Percentiles rank a stretch among this genome's conserved stretches.
Conservation (phyloP, 2,888 invertebrate species). For the Podabrus alpinus region DNA sequence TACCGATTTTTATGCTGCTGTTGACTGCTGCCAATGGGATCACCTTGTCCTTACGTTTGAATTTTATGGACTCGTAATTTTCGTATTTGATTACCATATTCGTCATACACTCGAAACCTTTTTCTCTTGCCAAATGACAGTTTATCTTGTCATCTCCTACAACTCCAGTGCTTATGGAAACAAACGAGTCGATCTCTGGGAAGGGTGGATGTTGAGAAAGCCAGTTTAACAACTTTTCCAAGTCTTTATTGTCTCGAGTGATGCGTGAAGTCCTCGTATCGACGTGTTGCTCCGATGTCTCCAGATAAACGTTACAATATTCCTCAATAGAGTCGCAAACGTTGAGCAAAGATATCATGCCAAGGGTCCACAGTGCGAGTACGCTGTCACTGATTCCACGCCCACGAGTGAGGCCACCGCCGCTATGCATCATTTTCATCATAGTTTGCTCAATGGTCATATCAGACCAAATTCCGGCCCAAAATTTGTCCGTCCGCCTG, state of each 20-base stretch:
- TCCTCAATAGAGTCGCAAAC: constrained; percentile 34
- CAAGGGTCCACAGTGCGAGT: constrained; percentile 33
- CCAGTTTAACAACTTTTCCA: constrained; percentile 35
- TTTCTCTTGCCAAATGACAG: constrained; percentile 16
- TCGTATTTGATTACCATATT: constrained; percentile 10
- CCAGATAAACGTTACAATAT: constrained; percentile 31
- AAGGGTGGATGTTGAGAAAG: constrained; percentile 37
- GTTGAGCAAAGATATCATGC: constrained; percentile 28
- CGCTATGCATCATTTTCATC: constrained; percentile 42
- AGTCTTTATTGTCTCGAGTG: constrained; percentile 33
- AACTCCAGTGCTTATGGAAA: constrained; percentile 33
- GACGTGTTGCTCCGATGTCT: constrained; percentile 41
- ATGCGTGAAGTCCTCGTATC: constrained; percentile 36
- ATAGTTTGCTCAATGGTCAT: constrained; percentile 44
- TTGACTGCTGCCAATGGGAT: constrained; percentile 29
- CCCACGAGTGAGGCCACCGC: constrained; percentile 40
- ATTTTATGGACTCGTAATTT: constrained; percentile 30
- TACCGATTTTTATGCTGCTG: constrained; percentile 31
- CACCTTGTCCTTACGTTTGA: constrained; percentile 37
- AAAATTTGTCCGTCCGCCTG: constrained; percentile 31
- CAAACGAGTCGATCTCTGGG: constrained; percentile 23
- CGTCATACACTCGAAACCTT: constrained; percentile 28
- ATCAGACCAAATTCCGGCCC: constrained; percentile 37
- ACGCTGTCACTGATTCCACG: constrained; percentile 36
- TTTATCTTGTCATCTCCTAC: constrained; percentile 25